phyloP scores from a whole-genome alignment of 1,140 invertebrate species.

The Popillia japonica region DNA sequence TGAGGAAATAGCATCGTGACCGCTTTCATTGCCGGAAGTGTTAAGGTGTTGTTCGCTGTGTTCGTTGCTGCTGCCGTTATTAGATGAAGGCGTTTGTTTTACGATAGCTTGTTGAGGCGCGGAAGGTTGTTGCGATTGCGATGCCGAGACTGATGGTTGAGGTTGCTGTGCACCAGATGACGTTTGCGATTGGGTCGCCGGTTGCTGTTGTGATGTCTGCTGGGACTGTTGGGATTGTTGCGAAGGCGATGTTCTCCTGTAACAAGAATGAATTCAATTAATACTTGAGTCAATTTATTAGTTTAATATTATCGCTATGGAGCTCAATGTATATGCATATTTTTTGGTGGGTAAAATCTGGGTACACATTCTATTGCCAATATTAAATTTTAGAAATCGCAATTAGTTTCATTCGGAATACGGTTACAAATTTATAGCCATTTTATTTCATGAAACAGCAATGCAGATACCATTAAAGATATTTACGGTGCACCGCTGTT shows the following conservation, averaged over 20 bases:
- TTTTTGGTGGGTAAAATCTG: no score
- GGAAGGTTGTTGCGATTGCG: slow-evolving; percentile 36
- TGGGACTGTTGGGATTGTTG: slow-evolving; percentile 37
- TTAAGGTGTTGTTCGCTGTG: slow-evolving; percentile 24
- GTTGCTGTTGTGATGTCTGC: slow-evolving; percentile 14
- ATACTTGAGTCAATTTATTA: neutral
- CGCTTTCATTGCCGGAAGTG: slow-evolving; percentile 40
- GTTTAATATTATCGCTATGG: no score
- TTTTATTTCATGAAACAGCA: no score
- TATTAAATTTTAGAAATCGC: no score
- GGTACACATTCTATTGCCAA: no score
- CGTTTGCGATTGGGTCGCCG: slow-evolving; percentile 31
- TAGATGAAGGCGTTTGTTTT: slow-evolving; percentile 47
- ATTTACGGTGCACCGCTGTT: no score
- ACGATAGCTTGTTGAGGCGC: slow-evolving; percentile 34
- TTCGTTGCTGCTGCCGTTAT: slow-evolving; percentile 41
- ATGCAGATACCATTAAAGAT: no score
- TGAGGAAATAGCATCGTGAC: neutral
- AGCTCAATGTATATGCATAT: no score
- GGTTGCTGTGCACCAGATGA: slow-evolving; percentile 41
- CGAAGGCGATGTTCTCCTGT: slow-evolving; percentile 43
- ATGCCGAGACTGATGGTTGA: slow-evolving; percentile 31
- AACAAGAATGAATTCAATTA: slow-evolving; percentile 22
- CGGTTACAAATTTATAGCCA: no score
- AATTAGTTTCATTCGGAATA: no score